Percentiles rank a stretch among this genome's conserved stretches.
Conservation (phyloP, 2,888 invertebrate species). For the Leptopterna dolabrata region DNA sequence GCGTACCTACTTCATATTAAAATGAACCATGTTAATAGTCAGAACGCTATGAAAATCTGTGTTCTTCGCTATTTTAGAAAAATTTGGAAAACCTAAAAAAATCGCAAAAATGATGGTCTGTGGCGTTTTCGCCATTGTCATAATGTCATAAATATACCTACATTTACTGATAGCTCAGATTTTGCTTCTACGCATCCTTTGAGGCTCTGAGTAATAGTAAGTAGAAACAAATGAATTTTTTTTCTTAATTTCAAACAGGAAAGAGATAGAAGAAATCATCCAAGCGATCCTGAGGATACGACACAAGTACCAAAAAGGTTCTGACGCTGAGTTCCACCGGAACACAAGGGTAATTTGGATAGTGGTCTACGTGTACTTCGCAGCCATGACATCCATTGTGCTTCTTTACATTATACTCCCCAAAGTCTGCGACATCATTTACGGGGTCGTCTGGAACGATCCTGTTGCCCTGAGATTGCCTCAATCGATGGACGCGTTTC, state of each 20-base stretch:
- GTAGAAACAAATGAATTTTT: too few species aligned
- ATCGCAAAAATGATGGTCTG: too few species aligned
- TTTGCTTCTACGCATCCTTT: too few species aligned
- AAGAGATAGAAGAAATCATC: background rate
- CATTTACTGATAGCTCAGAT: too few species aligned
- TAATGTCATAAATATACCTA: too few species aligned
- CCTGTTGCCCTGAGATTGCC: background rate
- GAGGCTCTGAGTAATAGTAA: too few species aligned
- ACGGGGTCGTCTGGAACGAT: background rate
- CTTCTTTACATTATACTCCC: conserved; percentile 10
- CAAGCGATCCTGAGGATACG: background rate
- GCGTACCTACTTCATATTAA: too few species aligned
- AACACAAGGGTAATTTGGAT: background rate
- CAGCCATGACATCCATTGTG: background rate
- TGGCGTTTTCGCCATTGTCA: too few species aligned
- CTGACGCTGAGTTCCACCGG: background rate
- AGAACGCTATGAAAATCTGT: too few species aligned
- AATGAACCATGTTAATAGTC: too few species aligned
- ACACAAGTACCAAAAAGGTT: conserved; percentile 13
- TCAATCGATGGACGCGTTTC: conserved; percentile 4
- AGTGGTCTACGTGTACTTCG: conserved; percentile 2
- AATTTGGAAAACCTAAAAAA: too few species aligned
- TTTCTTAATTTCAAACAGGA: background rate
- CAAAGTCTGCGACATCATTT: background rate
- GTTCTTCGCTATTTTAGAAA: too few species aligned